These are phyloP conservation scores for Megaceryle maxima DNA, from an alignment of 2,113 vertebrate genomes.

Conservation along the genomic window DNA sequence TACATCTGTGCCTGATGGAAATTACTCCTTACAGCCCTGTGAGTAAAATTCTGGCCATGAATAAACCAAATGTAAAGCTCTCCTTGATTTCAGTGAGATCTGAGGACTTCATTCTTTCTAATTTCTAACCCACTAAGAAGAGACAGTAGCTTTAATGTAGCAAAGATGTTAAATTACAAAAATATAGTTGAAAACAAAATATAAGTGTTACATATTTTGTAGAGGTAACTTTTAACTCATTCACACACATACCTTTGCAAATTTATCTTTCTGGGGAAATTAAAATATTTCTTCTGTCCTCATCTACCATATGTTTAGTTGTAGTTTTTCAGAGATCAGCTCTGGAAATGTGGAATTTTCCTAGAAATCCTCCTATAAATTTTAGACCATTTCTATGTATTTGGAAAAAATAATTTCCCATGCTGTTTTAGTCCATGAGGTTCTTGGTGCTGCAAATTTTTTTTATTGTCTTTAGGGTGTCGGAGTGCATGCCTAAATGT, in stretches of 20 bases:
- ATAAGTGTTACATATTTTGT: background rate
- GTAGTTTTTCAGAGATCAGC: background rate
- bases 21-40: background rate
- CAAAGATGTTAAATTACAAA: background rate
- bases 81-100: background rate
- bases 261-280: background rate
- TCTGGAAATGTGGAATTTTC: background rate
- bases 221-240: background rate
- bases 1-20: background rate
- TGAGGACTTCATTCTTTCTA: background rate
- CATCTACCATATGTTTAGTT: background rate
- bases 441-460: background rate
- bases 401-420: background rate
- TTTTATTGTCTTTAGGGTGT: background rate
- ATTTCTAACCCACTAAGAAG: background rate
- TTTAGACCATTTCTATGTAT: background rate
- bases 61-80: background rate
- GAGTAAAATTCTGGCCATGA: background rate
- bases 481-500: background rate
- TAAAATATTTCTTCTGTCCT: background rate
- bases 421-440: background rate
- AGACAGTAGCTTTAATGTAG: background rate
- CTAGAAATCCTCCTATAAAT: background rate
- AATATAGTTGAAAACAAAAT: background rate
- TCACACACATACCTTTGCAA: background rate